Evolutionary conservation across 2,797 vertebrate species (phyloP).

Genomic region (Sebastes elongatus): DNA sequence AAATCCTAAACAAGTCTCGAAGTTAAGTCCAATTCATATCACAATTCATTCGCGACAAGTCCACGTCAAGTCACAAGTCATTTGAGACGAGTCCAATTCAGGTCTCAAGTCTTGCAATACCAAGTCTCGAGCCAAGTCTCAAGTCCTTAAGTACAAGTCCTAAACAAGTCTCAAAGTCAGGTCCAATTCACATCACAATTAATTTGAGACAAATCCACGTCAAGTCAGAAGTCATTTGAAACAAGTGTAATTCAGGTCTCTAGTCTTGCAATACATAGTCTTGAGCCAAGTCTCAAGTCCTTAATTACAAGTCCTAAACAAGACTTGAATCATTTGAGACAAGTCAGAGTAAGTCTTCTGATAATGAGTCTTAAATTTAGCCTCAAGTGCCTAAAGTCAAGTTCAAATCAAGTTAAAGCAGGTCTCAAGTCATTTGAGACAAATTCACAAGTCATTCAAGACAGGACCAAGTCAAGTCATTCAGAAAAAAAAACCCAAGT

Average conservation of each 20-base stretch:
- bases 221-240: background rate
- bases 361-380: too few species aligned
- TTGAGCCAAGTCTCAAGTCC: background rate
- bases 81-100: background rate
- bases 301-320: background rate
- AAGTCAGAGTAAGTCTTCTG: too few species aligned
- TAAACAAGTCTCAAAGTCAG: too few species aligned
- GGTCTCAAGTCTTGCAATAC: background rate
- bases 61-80: background rate
- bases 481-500: too few species aligned
- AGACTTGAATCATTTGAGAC: too few species aligned
- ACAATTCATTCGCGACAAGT: background rate
- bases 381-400: too few species aligned
- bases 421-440: too few species aligned
- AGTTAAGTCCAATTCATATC: background rate
- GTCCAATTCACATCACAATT: background rate
- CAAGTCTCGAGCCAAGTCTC: background rate
- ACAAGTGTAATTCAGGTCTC: background rate
- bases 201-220: rapidly evolving
- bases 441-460: too few species aligned
- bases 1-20: too few species aligned
- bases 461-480: too few species aligned
- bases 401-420: too few species aligned
- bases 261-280: rapidly evolving
- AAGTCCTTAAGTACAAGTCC: background rate